Conservation (phyloP, 2,113 vertebrate species). For the Acanthisitta chloris region DNA sequence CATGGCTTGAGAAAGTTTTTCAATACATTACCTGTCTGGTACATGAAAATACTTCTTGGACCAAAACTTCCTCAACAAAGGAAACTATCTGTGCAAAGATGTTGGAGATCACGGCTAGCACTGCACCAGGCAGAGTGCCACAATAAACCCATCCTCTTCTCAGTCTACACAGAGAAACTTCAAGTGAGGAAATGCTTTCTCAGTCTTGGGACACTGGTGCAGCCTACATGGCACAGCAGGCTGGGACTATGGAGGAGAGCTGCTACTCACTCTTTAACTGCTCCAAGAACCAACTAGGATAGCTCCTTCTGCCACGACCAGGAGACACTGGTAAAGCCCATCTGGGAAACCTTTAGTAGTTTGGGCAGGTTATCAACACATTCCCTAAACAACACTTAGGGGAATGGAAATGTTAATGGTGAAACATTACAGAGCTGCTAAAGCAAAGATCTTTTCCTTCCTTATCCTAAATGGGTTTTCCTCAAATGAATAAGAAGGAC, state of each 20-base stretch:
- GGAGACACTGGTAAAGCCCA: background rate
- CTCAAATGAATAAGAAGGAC: background rate
- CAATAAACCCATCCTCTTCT: background rate
- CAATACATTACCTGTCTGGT: background rate
- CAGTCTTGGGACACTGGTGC: accelerated
- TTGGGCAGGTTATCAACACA: background rate
- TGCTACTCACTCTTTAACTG: accelerated
- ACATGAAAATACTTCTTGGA: background rate
- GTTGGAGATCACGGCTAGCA: background rate
- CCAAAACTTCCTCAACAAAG: background rate
- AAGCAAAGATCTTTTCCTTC: background rate
- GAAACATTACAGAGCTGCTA: background rate
- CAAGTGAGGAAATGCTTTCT: background rate
- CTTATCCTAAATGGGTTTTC: background rate
- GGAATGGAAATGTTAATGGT: background rate
- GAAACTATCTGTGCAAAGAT: background rate
- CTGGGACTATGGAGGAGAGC: accelerated
- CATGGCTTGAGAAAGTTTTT: background rate
- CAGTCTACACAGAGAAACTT: background rate
- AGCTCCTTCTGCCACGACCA: background rate
- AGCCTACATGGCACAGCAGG: background rate
- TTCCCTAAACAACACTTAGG: background rate
- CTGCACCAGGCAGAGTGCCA: background rate
- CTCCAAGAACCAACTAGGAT: accelerated
- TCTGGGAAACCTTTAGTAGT: background rate